These are phyloP conservation scores for Geococcyx californianus DNA, from an alignment of 2,113 vertebrate species.

Conservation along the genomic window DNA sequence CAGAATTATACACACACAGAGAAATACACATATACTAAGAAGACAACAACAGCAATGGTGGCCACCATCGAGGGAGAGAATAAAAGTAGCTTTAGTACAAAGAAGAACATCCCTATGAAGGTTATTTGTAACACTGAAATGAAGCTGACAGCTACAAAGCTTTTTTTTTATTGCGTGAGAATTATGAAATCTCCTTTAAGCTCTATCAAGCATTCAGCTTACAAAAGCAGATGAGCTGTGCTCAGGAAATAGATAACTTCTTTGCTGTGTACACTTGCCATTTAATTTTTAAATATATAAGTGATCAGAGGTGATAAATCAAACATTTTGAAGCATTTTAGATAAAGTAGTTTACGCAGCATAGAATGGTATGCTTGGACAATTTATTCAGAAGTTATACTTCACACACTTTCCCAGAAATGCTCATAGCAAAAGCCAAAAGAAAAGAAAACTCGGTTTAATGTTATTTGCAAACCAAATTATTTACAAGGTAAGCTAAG, in stretches of 20 bases:
- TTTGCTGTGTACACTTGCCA: conserved; percentile 46
- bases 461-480: neutral
- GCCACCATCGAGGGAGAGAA: neutral
- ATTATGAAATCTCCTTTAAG: conserved; percentile 73
- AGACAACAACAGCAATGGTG: conserved; percentile 1
- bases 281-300: conserved; percentile 53
- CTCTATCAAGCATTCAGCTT: conserved; percentile 55
- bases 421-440: neutral
- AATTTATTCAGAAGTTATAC: neutral
- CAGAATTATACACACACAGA: neutral
- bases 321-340: conserved; percentile 6
- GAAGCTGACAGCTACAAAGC: conserved; percentile 44
- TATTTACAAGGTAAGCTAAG: neutral
- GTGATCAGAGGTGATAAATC: conserved; percentile 43
- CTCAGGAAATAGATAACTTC: conserved; percentile 67
- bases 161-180: conserved; percentile 37
- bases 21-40: neutral
- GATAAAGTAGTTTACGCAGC: neutral
- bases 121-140: conserved; percentile 57
- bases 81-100: neutral
- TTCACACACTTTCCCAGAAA: neutral
- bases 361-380: neutral
- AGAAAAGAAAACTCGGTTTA: neutral
- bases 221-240: conserved; percentile 13
- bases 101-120: conserved; percentile 49